Evolutionary conservation across 2,888 invertebrate species (phyloP).

Genomic region (Cantharis flavilabris): DNA sequence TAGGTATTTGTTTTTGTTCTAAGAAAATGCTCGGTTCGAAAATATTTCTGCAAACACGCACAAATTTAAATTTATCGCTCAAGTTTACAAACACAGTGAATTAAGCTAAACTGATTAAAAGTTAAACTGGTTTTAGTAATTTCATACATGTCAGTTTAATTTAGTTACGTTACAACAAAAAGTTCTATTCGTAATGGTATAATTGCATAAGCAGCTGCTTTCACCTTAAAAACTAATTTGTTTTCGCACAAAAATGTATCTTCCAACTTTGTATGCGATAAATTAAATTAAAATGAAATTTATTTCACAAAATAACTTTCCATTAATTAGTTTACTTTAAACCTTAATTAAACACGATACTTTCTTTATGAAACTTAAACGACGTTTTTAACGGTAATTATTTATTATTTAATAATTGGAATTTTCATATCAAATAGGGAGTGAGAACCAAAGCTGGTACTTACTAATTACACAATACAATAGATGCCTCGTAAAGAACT

Average conservation of each 20-base stretch:
- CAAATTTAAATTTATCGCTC: background rate
- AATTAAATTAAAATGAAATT: background rate
- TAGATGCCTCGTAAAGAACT: background rate
- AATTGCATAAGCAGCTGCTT: slow-evolving; percentile 28
- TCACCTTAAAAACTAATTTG: slow-evolving; percentile 17
- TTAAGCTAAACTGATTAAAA: slow-evolving; percentile 3
- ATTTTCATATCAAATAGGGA: background rate
- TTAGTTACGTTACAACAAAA: slow-evolving; percentile 8
- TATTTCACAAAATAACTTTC: background rate
- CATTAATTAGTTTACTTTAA: background rate
- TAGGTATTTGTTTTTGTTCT: background rate
- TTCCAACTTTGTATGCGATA: background rate
- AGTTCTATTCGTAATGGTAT: slow-evolving; percentile 11
- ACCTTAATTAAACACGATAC: background rate
- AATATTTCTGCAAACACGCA: background rate
- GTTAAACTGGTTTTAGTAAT: background rate
- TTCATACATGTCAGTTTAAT: slow-evolving; percentile 8
- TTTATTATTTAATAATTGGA: background rate
- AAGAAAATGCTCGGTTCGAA: background rate
- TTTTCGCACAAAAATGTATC: slow-evolving; percentile 8
- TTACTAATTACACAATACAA: background rate
- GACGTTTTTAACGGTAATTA: background rate
- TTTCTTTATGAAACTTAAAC: background rate
- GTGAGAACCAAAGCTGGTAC: background rate
- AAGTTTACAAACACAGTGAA: background rate